phyloP scores from a whole-genome alignment of 2,888 invertebrate species.

The Dicyrtomina minuta region DNA sequence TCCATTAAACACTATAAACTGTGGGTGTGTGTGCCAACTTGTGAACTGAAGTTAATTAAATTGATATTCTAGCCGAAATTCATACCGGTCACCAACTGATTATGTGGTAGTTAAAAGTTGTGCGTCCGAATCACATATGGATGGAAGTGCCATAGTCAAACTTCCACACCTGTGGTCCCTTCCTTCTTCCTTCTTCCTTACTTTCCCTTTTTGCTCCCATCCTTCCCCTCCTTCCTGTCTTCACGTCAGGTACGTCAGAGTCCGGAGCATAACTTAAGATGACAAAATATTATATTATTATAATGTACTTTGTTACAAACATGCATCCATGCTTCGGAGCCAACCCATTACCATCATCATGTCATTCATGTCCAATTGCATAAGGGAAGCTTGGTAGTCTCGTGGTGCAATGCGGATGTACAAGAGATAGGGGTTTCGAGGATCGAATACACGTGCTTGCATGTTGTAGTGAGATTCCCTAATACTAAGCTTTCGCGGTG shows the following conservation, averaged over 20 bases:
- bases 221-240: neutral
- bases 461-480: too few species aligned
- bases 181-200: neutral
- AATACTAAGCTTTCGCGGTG: too few species aligned
- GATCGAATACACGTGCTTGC: too few species aligned
- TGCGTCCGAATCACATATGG: slow-evolving; percentile 15
- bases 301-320: too few species aligned
- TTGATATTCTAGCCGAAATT: slow-evolving; percentile 17
- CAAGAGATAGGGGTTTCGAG: too few species aligned
- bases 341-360: too few species aligned
- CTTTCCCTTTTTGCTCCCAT: neutral
- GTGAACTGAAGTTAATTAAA: slow-evolving; percentile 19
- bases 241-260: neutral
- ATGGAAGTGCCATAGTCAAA: slow-evolving; percentile 7
- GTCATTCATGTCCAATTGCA: too few species aligned
- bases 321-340: too few species aligned
- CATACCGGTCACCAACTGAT: slow-evolving; percentile 24
- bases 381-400: too few species aligned
- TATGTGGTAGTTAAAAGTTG: slow-evolving; percentile 25
- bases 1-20: neutral
- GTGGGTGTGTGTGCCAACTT: neutral
- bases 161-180: slow-evolving; percentile 19
- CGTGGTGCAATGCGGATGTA: too few species aligned
- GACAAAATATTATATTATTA: neutral
- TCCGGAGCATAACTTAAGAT: neutral